phyloP scores from a whole-genome alignment of 2,888 invertebrate genomes.

The Drosophila algonquin region DNA sequence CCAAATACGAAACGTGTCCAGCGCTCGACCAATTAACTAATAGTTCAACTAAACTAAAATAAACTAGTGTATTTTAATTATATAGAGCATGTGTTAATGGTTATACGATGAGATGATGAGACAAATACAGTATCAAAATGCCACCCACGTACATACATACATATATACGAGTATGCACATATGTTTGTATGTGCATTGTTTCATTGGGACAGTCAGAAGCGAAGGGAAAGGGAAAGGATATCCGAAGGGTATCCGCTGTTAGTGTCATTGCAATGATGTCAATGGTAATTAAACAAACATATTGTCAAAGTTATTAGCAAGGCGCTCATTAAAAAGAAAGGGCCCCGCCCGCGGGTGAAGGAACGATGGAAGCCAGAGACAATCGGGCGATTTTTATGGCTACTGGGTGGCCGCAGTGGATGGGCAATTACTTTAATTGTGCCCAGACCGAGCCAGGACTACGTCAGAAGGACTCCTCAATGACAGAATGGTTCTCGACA shows the following conservation, averaged over 20 bases:
- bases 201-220: constrained; percentile 9
- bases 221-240: not conserved
- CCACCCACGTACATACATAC: constrained; percentile 33
- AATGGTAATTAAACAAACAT: constrained; percentile 64
- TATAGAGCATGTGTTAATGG: constrained; percentile 79
- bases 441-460: constrained; percentile 19
- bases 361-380: constrained; percentile 20
- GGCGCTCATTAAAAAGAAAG: constrained; percentile 56
- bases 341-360: not conserved
- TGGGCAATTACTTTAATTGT: constrained; percentile 71
- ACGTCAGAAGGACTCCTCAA: constrained; percentile 19
- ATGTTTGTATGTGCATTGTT: constrained; percentile 17
- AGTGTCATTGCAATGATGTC: constrained; percentile 51
- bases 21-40: constrained; percentile 78
- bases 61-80: constrained; percentile 68
- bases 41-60: constrained; percentile 68
- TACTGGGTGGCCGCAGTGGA: constrained; percentile 13
- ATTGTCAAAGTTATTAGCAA: constrained; percentile 46
- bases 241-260: not conserved
- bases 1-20: constrained; percentile 59
- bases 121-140: constrained; percentile 71
- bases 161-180: not conserved
- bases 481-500: constrained; percentile 5
- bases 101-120: constrained; percentile 59
- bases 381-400: constrained; percentile 54